Evolutionary conservation across 2,797 vertebrate species (phyloP).

Genomic region (Hemitrygon akajei): DNA sequence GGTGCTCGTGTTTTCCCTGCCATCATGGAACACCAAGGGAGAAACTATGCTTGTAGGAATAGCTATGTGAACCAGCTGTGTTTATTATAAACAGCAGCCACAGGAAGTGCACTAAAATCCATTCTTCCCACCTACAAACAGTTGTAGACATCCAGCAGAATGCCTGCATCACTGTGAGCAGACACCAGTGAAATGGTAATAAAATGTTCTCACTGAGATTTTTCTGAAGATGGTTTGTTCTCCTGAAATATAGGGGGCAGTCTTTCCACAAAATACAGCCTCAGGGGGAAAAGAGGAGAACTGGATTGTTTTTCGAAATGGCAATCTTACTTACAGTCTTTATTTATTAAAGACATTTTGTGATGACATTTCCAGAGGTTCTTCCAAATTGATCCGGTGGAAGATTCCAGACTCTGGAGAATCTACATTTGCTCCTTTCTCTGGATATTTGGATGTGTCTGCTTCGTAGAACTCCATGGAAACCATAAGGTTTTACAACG

Average conservation of each 20-base stretch:
- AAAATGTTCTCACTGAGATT: neutral
- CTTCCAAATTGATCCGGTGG: neutral
- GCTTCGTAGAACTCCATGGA: neutral
- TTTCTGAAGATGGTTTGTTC: neutral
- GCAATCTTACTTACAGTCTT: neutral
- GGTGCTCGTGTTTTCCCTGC: neutral
- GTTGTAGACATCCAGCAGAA: neutral
- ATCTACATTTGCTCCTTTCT: neutral
- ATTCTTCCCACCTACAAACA: neutral
- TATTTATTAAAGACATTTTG: neutral
- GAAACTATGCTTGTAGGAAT: neutral
- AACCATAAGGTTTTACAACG: neutral
- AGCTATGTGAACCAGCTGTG: neutral
- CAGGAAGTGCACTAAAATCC: neutral
- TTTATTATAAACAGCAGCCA: neutral
- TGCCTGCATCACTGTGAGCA: neutral
- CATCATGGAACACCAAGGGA: neutral
- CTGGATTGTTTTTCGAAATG: neutral
- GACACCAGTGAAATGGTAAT: neutral
- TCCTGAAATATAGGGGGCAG: neutral
- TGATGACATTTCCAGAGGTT: neutral
- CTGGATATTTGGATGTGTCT: neutral
- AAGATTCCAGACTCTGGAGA: neutral
- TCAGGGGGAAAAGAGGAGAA: neutral
- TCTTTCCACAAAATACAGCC: neutral